Percentiles rank a stretch among this genome's conserved stretches.
These are phyloP conservation scores for Ormyrus nitidulus DNA, from an alignment of 2,888 invertebrate genomes.

Conservation along the genomic window DNA sequence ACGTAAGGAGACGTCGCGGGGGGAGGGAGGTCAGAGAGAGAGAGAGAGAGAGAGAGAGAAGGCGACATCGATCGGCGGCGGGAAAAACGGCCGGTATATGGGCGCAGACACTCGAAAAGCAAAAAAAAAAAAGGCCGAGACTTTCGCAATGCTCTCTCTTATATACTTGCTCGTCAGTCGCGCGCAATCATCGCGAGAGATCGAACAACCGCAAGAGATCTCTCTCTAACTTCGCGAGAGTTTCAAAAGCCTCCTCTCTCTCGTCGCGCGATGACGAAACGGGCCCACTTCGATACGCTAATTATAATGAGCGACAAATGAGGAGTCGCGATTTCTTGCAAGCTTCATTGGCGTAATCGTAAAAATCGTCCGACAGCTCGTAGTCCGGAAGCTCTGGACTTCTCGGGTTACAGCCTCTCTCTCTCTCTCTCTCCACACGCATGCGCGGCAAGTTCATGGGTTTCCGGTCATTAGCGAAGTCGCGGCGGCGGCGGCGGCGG, in stretches of 20 bases:
- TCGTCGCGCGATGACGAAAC: not conserved
- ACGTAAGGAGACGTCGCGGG: no score
- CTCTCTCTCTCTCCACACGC: not conserved
- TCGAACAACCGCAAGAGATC: slow-evolving; percentile 22
- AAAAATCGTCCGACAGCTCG: no score
- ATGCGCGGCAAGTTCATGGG: slow-evolving; percentile 44
- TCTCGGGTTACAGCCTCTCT: no score
- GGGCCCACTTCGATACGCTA: not conserved
- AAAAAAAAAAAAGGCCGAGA: not conserved
- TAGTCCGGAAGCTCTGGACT: no score
- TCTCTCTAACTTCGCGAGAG: not conserved
- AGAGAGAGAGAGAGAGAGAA: no score
- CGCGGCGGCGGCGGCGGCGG: slow-evolving; percentile 5
- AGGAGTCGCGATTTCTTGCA: not conserved
- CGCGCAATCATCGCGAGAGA: slow-evolving; percentile 20
- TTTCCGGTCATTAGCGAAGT: slow-evolving; percentile 53
- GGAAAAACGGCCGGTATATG: slow-evolving; percentile 7
- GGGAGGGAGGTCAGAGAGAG: no score
- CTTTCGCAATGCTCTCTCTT: not conserved
- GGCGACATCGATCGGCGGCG: no score
- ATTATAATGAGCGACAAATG: slow-evolving; percentile 10
- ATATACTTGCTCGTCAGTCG: not conserved
- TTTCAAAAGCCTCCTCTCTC: not conserved
- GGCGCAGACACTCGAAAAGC: not conserved
- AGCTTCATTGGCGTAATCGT: no score